A percentile compares a stretch with the other conserved stretches of the same genome.
Conservation (phyloP, 2,113 vertebrate genomes). For the Onychostoma macrolepis region DNA sequence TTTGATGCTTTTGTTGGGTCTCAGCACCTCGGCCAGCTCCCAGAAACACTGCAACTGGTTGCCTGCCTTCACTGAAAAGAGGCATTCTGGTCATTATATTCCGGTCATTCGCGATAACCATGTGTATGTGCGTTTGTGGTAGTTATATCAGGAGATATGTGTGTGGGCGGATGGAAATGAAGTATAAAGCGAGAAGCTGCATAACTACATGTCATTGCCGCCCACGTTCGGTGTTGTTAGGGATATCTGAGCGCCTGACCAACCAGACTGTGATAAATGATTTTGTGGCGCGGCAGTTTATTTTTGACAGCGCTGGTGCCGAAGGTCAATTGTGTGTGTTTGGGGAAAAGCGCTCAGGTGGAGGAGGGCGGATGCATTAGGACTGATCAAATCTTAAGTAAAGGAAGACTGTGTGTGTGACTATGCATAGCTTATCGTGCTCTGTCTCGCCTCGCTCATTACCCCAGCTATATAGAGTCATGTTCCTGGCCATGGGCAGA, state of each 20-base stretch:
- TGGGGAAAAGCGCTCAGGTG: conserved; percentile 40
- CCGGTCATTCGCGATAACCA: not conserved
- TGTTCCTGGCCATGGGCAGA: conserved; percentile 45
- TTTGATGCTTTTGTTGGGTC: conserved; percentile 71
- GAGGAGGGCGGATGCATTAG: conserved; percentile 12
- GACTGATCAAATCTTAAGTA: conserved; percentile 46
- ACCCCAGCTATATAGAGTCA: conserved; percentile 39
- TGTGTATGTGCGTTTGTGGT: conserved; percentile 58
- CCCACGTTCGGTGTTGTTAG: not conserved
- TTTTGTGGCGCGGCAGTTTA: conserved; percentile 33
- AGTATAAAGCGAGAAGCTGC: conserved; percentile 28
- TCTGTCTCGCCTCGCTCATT: conserved; percentile 52
- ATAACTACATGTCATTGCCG: conserved; percentile 30
- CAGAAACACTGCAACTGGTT: conserved; percentile 74
- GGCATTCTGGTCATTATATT: conserved; percentile 15
- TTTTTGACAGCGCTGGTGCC: conserved; percentile 44
- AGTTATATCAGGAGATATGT: not conserved
- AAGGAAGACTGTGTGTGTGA: conserved; percentile 58
- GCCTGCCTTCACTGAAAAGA: conserved; percentile 62
- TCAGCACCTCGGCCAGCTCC: conserved; percentile 72
- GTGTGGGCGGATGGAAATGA: conserved; percentile 24
- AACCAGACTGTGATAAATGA: conserved; percentile 53
- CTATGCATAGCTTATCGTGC: conserved; percentile 64
- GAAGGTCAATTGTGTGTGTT: conserved; percentile 49
- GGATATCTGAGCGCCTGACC: conserved; percentile 29